These are phyloP conservation scores for Pholis gunnellus DNA, from an alignment of 2,113 vertebrate species.

Conservation along the genomic window DNA sequence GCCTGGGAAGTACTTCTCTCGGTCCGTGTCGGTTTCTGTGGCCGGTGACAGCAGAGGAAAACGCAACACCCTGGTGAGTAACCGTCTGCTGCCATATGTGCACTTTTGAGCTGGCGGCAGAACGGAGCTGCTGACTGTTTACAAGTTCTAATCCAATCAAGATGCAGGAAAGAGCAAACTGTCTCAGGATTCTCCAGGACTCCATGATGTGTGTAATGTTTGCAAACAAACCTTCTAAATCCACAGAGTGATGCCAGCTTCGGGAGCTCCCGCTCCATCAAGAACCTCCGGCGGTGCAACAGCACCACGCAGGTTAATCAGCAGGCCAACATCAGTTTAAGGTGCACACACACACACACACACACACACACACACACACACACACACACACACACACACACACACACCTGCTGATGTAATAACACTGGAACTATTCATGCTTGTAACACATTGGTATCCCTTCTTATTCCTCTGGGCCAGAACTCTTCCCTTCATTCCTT, in stretches of 20 bases:
- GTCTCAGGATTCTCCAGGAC: background rate
- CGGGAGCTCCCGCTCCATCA: conserved; percentile 86
- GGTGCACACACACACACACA: conserved; percentile 80
- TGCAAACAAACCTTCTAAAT: conserved; percentile 3
- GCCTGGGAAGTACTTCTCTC: conserved; percentile 80
- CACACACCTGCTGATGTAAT: background rate
- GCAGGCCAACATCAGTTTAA: conserved; percentile 74
- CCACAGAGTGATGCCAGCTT: conserved; percentile 83
- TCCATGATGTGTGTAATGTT: background rate
- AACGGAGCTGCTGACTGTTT: background rate
- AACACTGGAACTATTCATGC: background rate
- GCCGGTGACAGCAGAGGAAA: conserved; percentile 83
- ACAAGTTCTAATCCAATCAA: conserved; percentile 5
- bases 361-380: conserved; percentile 3
- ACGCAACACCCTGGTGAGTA: conserved; percentile 87
- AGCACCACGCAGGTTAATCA: conserved; percentile 93
- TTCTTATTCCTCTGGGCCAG: background rate
- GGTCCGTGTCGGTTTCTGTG: conserved; percentile 85
- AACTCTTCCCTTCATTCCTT: conserved; percentile 6
- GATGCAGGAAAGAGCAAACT: conserved; percentile 21
- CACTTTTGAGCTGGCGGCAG: background rate
- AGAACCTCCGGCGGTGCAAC: conserved; percentile 93
- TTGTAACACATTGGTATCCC: background rate
- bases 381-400: conserved; percentile 42
- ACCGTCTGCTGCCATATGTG: background rate